Percentiles rank a stretch among this genome's conserved stretches.
Evolutionary conservation across 2,888 invertebrate species (phyloP).

Genomic region (Heliothis peltigera): DNA sequence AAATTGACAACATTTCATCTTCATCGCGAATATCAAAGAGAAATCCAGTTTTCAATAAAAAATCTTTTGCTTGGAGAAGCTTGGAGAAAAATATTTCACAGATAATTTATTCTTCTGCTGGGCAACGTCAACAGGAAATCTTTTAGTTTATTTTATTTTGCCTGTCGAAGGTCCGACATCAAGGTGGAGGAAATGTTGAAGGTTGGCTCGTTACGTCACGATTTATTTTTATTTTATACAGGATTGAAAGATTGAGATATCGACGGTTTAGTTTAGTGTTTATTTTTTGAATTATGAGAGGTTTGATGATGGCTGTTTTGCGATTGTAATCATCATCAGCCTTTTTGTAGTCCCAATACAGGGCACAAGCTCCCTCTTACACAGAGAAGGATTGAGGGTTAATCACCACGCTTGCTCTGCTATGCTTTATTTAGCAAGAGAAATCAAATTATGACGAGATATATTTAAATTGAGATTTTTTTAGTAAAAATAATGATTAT

Average conservation of each 20-base stretch:
- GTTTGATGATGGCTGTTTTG: neutral
- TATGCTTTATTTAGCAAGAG: too few relatives aligned
- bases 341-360: too few relatives aligned
- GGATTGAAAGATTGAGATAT: conserved; percentile 2
- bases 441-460: too few relatives aligned
- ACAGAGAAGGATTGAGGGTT: too few relatives aligned
- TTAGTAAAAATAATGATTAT: too few relatives aligned
- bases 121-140: conserved; percentile 28
- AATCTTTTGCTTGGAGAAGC: neutral
- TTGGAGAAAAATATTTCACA: conserved; percentile 16
- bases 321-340: neutral
- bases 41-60: conserved; percentile 12
- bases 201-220: conserved; percentile 23
- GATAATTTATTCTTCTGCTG: conserved; percentile 20
- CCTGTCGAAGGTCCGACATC: conserved; percentile 13
- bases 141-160: conserved; percentile 12
- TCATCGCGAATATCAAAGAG: neutral
- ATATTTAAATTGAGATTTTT: too few relatives aligned
- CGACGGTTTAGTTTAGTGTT: neutral
- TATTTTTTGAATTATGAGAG: neutral
- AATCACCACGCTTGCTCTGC: too few relatives aligned
- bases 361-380: too few relatives aligned
- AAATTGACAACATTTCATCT: neutral
- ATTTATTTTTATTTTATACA: conserved; percentile 5
- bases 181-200: neutral